A percentile compares a stretch with the other conserved stretches of the same genome.
phyloP scores from a whole-genome alignment of 2,797 vertebrate genomes.

The Ptychadena robeensis region DNA sequence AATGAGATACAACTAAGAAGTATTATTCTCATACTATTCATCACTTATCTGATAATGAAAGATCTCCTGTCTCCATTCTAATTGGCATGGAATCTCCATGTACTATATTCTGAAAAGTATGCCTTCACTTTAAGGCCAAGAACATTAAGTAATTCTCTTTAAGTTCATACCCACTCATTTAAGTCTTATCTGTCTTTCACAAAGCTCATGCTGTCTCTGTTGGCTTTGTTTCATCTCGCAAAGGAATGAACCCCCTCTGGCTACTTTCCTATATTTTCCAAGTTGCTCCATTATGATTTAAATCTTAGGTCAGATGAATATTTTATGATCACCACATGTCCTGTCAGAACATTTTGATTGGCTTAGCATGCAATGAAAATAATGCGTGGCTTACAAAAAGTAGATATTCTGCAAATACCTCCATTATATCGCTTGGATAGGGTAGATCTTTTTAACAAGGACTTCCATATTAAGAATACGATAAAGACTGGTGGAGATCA shows the following conservation, averaged over 20 bases:
- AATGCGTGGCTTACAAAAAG: constrained; percentile 1
- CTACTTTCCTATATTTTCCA: constrained; percentile 25
- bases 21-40: not conserved
- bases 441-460: constrained; percentile 5
- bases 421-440: not conserved
- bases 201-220: constrained; percentile 35
- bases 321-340: constrained; percentile 43
- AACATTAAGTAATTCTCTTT: constrained; percentile 38
- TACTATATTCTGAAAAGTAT: constrained; percentile 1
- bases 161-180: constrained; percentile 40
- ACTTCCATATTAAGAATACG: not conserved
- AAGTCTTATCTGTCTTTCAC: constrained; percentile 52
- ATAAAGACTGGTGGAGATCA: constrained; percentile 1
- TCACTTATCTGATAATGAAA: constrained; percentile 18
- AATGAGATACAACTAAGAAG: not conserved
- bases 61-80: constrained; percentile 37
- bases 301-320: constrained; percentile 30
- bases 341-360: constrained; percentile 1
- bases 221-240: constrained; percentile 47
- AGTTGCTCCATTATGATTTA: constrained; percentile 23
- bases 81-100: constrained; percentile 32
- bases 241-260: constrained; percentile 55
- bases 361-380: constrained; percentile 31
- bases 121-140: constrained; percentile 14
- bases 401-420: constrained; percentile 8